These are phyloP conservation scores for Scomberomorus guttatus DNA, from an alignment of 2,797 vertebrate species.

Conservation along the genomic window DNA sequence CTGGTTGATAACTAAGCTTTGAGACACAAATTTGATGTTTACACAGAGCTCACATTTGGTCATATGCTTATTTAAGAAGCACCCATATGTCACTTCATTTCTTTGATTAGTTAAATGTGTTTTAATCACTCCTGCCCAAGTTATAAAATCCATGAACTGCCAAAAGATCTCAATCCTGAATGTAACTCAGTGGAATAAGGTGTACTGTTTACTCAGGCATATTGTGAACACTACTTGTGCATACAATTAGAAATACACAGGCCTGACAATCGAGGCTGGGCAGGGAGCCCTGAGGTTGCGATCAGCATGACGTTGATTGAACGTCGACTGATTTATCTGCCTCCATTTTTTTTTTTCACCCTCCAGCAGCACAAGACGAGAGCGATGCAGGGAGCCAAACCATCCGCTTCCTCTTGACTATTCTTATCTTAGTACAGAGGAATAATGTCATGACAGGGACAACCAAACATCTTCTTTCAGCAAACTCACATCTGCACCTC, in stretches of 20 bases:
- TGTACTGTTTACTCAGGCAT: constrained; percentile 44
- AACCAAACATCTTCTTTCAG: constrained; percentile 34
- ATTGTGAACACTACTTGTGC: constrained; percentile 43
- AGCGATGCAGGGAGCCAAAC: constrained; percentile 33
- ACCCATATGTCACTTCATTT: neutral
- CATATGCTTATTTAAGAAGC: neutral
- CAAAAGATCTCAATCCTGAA: constrained; percentile 14
- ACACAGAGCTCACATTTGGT: neutral
- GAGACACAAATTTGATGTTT: neutral
- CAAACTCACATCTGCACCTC: constrained; percentile 26
- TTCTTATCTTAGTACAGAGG: constrained; percentile 40
- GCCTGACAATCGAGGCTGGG: constrained; percentile 42
- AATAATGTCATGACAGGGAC: constrained; percentile 43
- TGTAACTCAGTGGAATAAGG: neutral
- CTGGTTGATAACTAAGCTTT: too few species aligned
- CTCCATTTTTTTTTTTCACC: constrained; percentile 80
- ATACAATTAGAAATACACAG: constrained; percentile 51
- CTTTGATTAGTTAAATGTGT: neutral
- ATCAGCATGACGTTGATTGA: constrained; percentile 68
- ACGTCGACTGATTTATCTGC: constrained; percentile 68
- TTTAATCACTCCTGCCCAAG: constrained; percentile 6
- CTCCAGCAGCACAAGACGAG: constrained; percentile 63
- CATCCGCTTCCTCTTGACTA: constrained; percentile 54
- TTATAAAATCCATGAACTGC: constrained; percentile 3
- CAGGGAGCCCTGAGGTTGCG: constrained; percentile 58